Conservation (phyloP, 2,888 invertebrate species). For the Antheraea yamamai region DNA sequence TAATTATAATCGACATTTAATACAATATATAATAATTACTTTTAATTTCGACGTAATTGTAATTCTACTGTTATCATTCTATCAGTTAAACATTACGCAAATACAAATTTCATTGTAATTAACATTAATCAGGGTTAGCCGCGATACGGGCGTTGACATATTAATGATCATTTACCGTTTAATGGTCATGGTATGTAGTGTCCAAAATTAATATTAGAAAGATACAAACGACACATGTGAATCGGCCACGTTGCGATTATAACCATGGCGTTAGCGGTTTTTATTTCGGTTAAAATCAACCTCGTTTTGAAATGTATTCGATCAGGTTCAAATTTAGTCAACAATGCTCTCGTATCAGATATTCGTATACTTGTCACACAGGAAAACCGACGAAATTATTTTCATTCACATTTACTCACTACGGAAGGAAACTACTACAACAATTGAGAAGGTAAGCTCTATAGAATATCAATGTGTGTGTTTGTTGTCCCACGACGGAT, state of each 20-base stretch:
- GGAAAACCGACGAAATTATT: too few relatives aligned
- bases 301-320: background rate
- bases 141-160: constrained; percentile 23
- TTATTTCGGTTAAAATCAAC: background rate
- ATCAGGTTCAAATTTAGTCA: background rate
- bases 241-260: background rate
- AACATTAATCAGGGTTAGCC: constrained; percentile 36
- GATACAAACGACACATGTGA: background rate
- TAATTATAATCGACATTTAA: background rate
- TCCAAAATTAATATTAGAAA: background rate
- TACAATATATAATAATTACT: background rate
- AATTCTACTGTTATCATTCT: constrained; percentile 46
- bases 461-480: too few relatives aligned
- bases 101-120: constrained; percentile 52
- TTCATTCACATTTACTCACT: too few relatives aligned
- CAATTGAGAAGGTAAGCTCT: too few relatives aligned
- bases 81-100: constrained; percentile 40
- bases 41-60: constrained; percentile 25
- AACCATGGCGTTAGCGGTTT: background rate
- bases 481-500: too few relatives aligned
- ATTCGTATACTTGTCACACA: too few relatives aligned
- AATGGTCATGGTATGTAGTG: background rate
- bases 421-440: too few relatives aligned
- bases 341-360: too few relatives aligned
- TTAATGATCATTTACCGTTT: constrained; percentile 16